Conservation (phyloP, 2,113 vertebrate genomes). For the Sterna hirundo region DNA sequence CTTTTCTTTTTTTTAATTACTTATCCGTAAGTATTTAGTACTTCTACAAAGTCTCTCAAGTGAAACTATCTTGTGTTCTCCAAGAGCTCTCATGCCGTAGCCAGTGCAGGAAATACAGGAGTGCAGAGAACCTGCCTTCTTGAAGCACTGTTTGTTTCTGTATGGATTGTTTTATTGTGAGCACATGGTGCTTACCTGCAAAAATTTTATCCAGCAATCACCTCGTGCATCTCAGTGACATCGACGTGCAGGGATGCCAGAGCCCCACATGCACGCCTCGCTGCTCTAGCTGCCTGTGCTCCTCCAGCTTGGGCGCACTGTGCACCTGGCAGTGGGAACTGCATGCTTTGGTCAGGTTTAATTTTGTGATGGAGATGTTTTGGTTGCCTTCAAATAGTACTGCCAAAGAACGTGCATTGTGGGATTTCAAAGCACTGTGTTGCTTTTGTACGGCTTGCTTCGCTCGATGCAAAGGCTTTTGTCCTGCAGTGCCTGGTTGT, state of each 20-base stretch:
- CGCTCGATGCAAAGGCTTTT: not conserved
- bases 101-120: not conserved
- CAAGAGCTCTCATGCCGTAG: not conserved
- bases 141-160: not conserved
- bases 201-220: not conserved
- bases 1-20: not conserved
- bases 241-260: not conserved
- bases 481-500: not conserved
- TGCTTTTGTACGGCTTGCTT: not conserved
- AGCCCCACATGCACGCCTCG: not conserved
- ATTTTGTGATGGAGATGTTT: not conserved
- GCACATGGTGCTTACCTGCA: not conserved
- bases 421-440: not conserved
- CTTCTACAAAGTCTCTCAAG: not conserved
- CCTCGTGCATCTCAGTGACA: not conserved
- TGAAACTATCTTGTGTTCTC: not conserved
- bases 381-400: not conserved
- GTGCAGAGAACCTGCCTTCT: not conserved
- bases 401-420: not conserved
- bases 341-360: not conserved
- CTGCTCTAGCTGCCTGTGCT: accelerated
- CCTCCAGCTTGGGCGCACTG: not conserved
- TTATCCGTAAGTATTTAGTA: not conserved
- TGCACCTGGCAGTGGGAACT: not conserved
- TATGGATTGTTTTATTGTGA: not conserved